Evolutionary conservation across 2,113 vertebrate species (phyloP).

Genomic region (Nannospalax galili): DNA sequence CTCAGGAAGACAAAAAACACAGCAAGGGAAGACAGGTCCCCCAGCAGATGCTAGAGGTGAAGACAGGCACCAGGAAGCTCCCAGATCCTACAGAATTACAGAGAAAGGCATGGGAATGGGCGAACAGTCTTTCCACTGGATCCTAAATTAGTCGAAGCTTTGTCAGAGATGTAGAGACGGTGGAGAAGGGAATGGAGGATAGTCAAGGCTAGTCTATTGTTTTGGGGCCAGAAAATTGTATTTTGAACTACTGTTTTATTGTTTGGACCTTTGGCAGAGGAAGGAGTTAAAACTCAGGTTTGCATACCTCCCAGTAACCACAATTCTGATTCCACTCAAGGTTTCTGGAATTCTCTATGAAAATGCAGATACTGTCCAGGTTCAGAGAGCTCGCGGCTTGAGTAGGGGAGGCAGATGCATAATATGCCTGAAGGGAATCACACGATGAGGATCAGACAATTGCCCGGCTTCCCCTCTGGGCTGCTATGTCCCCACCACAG

Average conservation of each 20-base stretch:
- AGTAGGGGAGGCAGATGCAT: neutral
- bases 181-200: neutral
- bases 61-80: constrained; percentile 45
- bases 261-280: neutral
- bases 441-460: too few species aligned
- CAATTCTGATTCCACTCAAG: neutral
- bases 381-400: neutral
- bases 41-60: constrained; percentile 60
- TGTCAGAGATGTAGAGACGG: neutral
- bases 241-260: neutral
- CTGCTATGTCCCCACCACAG: too few species aligned
- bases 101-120: neutral
- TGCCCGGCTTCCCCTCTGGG: neutral
- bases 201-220: accelerated
- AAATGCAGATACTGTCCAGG: neutral
- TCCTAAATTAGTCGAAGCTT: neutral
- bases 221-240: neutral
- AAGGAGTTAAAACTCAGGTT: neutral
- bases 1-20: constrained; percentile 41
- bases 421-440: too few species aligned
- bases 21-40: constrained; percentile 49
- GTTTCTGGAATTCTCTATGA: neutral
- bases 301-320: neutral
- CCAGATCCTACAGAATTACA: neutral
- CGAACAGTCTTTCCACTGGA: neutral